phyloP scores from a whole-genome alignment of 1,140 invertebrate genomes.

The Eufriesea mexicana region DNA sequence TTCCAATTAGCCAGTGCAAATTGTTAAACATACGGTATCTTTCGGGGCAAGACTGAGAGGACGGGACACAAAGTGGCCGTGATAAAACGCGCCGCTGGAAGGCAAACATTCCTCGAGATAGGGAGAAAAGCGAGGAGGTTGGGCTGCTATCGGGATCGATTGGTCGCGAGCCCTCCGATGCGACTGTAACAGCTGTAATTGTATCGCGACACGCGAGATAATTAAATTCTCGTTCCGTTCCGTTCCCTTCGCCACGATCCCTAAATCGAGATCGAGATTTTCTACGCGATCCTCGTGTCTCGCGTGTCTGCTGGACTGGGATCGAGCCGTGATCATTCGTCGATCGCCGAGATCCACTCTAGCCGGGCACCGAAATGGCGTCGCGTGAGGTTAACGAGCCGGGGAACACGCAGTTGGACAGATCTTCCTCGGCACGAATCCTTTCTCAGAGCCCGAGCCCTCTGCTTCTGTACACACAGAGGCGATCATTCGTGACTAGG shows the following conservation, averaged over 20 bases:
- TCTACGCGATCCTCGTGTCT: conserved; percentile 28
- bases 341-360: neutral
- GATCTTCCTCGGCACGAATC: conserved; percentile 1
- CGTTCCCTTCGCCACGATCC: neutral
- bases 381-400: conserved; percentile 32
- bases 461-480: neutral
- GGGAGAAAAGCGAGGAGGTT: neutral
- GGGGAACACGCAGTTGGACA: conserved; percentile 7
- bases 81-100: neutral
- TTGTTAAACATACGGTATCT: conserved; percentile 11
- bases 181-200: neutral
- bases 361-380: neutral
- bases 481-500: neutral
- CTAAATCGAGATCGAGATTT: no score
- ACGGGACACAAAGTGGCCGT: neutral
- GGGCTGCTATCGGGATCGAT: neutral
- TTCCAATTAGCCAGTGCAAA: conserved; percentile 30
- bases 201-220: conserved; percentile 2
- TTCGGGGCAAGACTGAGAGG: neutral
- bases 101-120: neutral
- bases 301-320: conserved; percentile 11
- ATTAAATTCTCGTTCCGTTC: conserved; percentile 12
- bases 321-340: neutral
- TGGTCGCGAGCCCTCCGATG: neutral
- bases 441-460: neutral